Base-by-base conservation (phyloP, 1,140 invertebrate species). In the Seison nebaliae region DNA sequence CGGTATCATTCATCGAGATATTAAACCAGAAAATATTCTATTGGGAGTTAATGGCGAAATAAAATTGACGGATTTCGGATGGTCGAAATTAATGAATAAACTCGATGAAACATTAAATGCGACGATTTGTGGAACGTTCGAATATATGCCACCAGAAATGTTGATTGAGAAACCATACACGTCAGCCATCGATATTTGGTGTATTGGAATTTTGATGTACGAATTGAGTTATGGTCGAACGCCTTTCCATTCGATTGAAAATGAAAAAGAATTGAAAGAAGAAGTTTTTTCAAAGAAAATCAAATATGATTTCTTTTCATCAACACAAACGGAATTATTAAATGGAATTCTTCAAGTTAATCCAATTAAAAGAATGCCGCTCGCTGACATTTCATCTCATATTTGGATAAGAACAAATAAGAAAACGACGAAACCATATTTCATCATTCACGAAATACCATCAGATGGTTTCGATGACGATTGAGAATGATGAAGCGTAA, bases 101-200 rank as follows among this genome's bases (percentile, higher is more conserved):
- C n/a, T n/a, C n/a, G n/a, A n/a, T n/a, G n/a, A n/a, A n/a, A n/a
- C n/a, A n/a, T 30, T 34, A 4, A 30, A 41, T 30, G 33, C 19
- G 47, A 93, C 84, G 6, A 51, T 91, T 14, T 93, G 84, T 62
- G 83, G 84, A 3, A 91, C 84, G 1, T 58, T 91, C 32, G 84
- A 93, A 60, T 93, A 91, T 58, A 65, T 86, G 31, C 75, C 80
- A 11, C 81, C 81, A 12, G 83, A 91, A 65, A 91, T 91, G 80
- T 71, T 88, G 40, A 73, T 80, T 47, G 74, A 74, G 1, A 67
- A 73, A 46, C 67, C 70, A 1, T 78, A 91, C 47, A 74, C 76
- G 53, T 74, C 83, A 50, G 76, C 73, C 51, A 78, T 86, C 0
- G 83, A 91, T 57, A 64, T 83, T 14, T 91, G 81, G 83, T 78